Base-by-base conservation (phyloP, 2,113 vertebrate species). In the Corythaixoides concolor region DNA sequence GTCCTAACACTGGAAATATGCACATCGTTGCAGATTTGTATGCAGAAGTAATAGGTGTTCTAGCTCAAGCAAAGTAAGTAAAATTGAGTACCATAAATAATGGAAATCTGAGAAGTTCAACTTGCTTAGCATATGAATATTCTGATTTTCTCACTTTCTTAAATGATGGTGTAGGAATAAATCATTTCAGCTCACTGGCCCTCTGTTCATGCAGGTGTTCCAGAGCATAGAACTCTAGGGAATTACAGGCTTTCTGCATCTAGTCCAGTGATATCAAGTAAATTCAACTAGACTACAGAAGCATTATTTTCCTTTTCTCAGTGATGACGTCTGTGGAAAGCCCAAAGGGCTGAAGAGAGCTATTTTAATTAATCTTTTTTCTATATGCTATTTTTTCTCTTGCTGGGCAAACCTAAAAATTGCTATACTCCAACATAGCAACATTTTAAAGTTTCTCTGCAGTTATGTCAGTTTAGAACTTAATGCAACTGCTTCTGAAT, bases 1-100 rank as follows among this genome's bases (percentile, higher is more conserved):
- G 99, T 96, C 99, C 99, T 89, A 99, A 99, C 98, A 99, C 99
- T 96, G 99, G 98, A 95, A 99, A 99, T 97, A 99, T 99, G 99
- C 99, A 99, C 97, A 99, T 99, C 37, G 99, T 99, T 94, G 99
- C 99, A 15, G 99, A 99, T 97, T 98, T 99, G 60, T 99, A 99
- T 68, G 99, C 99, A 67, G 99, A 99, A 97, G 99, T 99, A 64
- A 98, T 99, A 85, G 99, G 99, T 58, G 99, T 99, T 28, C 96
- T 99, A 87, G 99, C 99, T 70, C 99, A 99, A 98, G 99, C 99
- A 88, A 99, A 99, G 99, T 99, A 98, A 98, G 99, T 96, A 45
- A 70, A 89, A 76, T 70, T 81, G 16, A 79, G 5, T 73, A 4
- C 53, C 35, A 12, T 58, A 37, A 7, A 14, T 78, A 69, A 50